Evolutionary conservation across 2,888 invertebrate species (phyloP).

Genomic region (Rhopalosiphum nymphaeae): DNA sequence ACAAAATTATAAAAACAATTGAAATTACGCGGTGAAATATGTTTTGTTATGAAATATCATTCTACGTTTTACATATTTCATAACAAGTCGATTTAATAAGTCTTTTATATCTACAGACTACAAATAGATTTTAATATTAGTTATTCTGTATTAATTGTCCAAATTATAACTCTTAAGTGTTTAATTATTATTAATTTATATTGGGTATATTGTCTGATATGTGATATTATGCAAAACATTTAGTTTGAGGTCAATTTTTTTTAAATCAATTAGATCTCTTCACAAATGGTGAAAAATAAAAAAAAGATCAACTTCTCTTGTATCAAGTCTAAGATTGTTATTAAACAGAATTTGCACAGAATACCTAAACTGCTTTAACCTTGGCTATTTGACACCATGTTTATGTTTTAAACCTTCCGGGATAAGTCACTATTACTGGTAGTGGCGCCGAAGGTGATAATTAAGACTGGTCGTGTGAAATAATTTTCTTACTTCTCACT

Average conservation of each 20-base stretch:
- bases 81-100: not conserved
- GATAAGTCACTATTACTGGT: not conserved
- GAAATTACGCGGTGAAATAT: not conserved
- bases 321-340: not conserved
- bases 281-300: not conserved
- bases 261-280: not conserved
- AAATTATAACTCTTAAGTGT: no score
- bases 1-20: not conserved
- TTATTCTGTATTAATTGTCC: not conserved
- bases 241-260: not conserved
- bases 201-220: not conserved
- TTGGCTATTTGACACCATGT: not conserved
- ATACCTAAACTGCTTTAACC: conserved; percentile 32
- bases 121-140: not conserved
- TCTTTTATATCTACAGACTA: no score
- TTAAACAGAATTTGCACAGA: not conserved
- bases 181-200: not conserved
- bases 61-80: not conserved
- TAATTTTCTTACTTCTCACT: not conserved
- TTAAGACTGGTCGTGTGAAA: not conserved
- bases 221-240: not conserved
- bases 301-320: not conserved
- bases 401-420: conserved; percentile 42
- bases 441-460: not conserved
- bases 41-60: not conserved